Evolutionary conservation across 1,140 invertebrate genomes (phyloP), one percentile per base, ranked within the genome.

Genomic region (Apis laboriosa): DNA sequence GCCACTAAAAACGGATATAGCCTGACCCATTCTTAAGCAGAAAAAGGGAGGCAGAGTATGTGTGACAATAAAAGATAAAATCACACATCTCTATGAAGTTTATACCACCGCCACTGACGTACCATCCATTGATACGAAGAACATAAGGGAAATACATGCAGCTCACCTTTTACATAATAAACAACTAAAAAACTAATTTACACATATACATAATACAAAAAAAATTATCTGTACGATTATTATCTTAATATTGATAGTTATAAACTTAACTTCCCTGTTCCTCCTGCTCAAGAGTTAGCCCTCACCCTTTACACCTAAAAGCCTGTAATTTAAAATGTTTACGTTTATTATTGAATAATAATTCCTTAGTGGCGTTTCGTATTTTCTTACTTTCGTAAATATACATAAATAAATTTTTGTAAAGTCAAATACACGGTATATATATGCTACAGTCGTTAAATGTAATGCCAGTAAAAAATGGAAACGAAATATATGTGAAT

Each of bases 341-440:
- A 90, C 84, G 89, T 93, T 94, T 89, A 91, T 91, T 86, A 90
- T 85, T 90, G 84, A 91, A 92, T 88, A 89, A 90, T 90, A 91
- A 92, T 93, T 92, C 88, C 90, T 91, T 92, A 92, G 90, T 90
- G 92, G 92, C 90, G 90, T 94, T 93, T 94, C 92, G 90, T 94
- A 94, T 93, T 94, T 94, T 94, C 93, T 94, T 94, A 94, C 92
- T 94, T 94, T 94, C 91, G 89, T 94, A 93, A 92, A 92, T 85
- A 91, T 89, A 91, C 86, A 90, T 90, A 92, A 89, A 93, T 91
- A 92, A 92, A 93, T 92, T 93, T 93, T 93, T 93, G 91, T 93
- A 93, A 93, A 93, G 89, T 93, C 88, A 81, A 89, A 87, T 84
- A 77, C 85, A 86, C 82, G 78, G 80, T 86, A 86, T 87, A n/a